phyloP scores from a whole-genome alignment of 2,113 vertebrate genomes.

The Urocynchramus pylzowi region DNA sequence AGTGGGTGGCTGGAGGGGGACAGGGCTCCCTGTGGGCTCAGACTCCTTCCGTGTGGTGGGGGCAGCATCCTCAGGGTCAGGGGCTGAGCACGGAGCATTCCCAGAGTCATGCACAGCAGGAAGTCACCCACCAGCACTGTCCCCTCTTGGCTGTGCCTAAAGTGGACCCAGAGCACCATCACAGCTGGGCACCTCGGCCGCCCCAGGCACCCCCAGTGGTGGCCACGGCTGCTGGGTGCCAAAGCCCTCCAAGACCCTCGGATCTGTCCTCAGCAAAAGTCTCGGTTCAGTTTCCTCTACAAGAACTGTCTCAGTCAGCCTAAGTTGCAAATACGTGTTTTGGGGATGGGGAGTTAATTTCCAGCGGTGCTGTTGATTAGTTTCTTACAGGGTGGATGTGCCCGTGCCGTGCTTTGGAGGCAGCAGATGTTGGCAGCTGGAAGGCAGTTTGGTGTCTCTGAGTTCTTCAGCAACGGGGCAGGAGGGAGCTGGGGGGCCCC shows the following conservation, averaged over 20 bases:
- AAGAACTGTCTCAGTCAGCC: background rate
- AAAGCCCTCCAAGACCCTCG: background rate
- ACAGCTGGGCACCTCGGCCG: accelerated
- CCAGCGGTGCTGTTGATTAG: background rate
- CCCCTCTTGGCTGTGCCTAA: background rate
- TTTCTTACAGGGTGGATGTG: background rate
- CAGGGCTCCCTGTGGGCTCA: background rate
- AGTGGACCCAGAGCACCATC: background rate
- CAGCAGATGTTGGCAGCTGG: constrained; percentile 14
- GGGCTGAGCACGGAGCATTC: background rate
- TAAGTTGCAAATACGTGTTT: background rate
- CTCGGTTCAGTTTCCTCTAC: background rate
- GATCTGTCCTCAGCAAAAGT: background rate
- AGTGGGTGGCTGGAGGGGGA: background rate
- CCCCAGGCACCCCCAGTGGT: background rate
- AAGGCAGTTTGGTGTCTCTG: constrained; percentile 15
- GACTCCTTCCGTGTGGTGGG: accelerated
- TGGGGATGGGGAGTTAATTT: background rate
- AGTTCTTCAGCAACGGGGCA: background rate
- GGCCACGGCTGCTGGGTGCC: accelerated
- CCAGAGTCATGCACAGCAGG: accelerated
- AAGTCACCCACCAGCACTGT: accelerated
- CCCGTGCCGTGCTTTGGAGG: background rate
- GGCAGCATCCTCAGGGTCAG: background rate
- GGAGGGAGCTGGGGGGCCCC: background rate